Conservation (phyloP, 2,888 invertebrate genomes). For the Microctonus aethiopoides region DNA sequence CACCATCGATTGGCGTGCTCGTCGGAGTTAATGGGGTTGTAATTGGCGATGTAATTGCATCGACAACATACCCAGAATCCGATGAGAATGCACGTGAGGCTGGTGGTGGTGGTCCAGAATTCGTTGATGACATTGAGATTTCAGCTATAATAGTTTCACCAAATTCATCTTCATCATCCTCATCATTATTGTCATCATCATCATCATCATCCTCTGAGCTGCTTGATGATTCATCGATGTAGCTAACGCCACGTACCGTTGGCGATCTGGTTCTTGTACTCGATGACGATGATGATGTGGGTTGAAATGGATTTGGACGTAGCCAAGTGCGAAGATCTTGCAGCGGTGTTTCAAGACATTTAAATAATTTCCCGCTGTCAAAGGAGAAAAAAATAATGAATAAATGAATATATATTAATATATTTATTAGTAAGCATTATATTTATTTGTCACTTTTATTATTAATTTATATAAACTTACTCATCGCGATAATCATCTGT, state of each 20-base stretch:
- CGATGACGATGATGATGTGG: conserved; percentile 46
- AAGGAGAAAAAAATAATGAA: conserved; percentile 10
- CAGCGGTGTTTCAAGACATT: conserved; percentile 72
- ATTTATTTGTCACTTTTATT: background rate
- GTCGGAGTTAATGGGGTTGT: conserved; percentile 30
- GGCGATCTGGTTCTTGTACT: conserved; percentile 60
- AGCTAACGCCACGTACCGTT: conserved; percentile 59
- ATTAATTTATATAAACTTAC: conserved; percentile 58
- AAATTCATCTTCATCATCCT: conserved; percentile 49
- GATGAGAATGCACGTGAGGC: conserved; percentile 63
- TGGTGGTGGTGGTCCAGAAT: conserved; percentile 55
- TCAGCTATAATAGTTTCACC: conserved; percentile 70
- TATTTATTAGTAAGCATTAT: too few species aligned
- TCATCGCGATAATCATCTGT: conserved; percentile 67
- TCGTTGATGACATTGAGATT: conserved; percentile 58
- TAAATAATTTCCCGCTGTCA: conserved; percentile 71
- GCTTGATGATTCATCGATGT: conserved; percentile 61
- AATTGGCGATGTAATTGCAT: conserved; percentile 23
- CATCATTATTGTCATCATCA: background rate
- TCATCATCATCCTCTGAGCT: conserved; percentile 59
- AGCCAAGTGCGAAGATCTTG: conserved; percentile 72
- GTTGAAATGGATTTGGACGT: conserved; percentile 61
- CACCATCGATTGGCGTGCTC: conserved; percentile 30
- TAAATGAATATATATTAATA: background rate
- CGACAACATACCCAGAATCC: conserved; percentile 58